Conservation (phyloP, 2,113 vertebrate genomes). For the Orcinus orca region DNA sequence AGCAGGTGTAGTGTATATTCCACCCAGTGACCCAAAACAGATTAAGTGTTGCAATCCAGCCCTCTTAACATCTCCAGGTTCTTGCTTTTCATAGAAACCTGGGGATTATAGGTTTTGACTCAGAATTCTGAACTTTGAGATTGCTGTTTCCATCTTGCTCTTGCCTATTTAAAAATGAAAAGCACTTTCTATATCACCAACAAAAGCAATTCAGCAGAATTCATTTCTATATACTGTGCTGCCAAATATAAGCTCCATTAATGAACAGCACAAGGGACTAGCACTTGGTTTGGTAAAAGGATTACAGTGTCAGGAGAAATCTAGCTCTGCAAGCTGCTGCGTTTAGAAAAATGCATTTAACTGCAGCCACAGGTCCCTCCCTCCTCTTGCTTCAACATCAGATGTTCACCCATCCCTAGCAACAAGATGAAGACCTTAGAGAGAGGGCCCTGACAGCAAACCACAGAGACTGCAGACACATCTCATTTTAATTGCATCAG, state of each 20-base stretch:
- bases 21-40: background rate
- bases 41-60: background rate
- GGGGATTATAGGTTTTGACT: conserved; percentile 9
- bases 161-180: conserved; percentile 57
- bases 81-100: conserved; percentile 16
- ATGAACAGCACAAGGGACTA: conserved; percentile 50
- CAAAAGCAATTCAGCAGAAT: conserved; percentile 50
- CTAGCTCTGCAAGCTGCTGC: conserved; percentile 17
- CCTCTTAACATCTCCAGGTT: background rate
- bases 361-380: conserved; percentile 51
- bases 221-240: background rate
- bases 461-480: conserved; percentile 63
- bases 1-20: background rate
- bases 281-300: conserved; percentile 43
- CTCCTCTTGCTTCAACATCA: conserved; percentile 50
- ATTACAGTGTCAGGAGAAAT: conserved; percentile 31
- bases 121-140: background rate
- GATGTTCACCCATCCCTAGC: conserved; percentile 62
- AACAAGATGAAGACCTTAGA: conserved; percentile 57
- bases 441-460: conserved; percentile 48
- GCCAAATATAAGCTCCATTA: conserved; percentile 40
- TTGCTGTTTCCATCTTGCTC: background rate
- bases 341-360: conserved; percentile 34
- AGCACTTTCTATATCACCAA: conserved; percentile 41
- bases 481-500: conserved; percentile 79